A percentile compares a stretch with the other conserved stretches of the same genome.
Evolutionary conservation across 2,888 invertebrate genomes (phyloP).

Genomic region (Quadriops clusia): DNA sequence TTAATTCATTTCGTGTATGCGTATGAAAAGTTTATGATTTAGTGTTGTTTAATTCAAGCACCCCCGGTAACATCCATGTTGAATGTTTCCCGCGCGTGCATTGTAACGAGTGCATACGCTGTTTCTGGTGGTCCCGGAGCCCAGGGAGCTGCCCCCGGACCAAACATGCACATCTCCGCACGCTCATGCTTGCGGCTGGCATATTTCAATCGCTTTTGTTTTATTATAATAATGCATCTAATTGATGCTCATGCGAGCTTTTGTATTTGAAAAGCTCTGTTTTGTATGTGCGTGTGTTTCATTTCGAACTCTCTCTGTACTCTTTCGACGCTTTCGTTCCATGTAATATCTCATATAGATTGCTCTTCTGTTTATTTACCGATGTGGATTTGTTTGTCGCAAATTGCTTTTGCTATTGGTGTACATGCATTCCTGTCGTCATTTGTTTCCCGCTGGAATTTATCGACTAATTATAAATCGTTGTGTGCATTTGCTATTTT

Average conservation of each 20-base stretch:
- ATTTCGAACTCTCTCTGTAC: slow-evolving; percentile 7
- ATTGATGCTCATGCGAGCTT: slow-evolving; percentile 15
- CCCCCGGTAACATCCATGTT: slow-evolving; percentile 14
- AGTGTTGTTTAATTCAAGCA: slow-evolving; percentile 24
- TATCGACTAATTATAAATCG: slow-evolving; percentile 36
- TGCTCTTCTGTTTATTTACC: slow-evolving; percentile 24
- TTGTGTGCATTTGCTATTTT: slow-evolving; percentile 30
- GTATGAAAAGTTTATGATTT: slow-evolving; percentile 28
- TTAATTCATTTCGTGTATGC: slow-evolving; percentile 34
- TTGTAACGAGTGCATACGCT: slow-evolving; percentile 13
- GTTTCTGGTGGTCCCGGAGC: slow-evolving; percentile 9
- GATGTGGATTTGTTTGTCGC: slow-evolving; percentile 33
- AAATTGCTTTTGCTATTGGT: slow-evolving; percentile 37
- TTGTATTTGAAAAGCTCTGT: slow-evolving; percentile 15
- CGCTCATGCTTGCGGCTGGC: slow-evolving; percentile 18
- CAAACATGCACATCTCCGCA: slow-evolving; percentile 11
- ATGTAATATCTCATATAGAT: slow-evolving; percentile 18
- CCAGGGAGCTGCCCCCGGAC: slow-evolving; percentile 8
- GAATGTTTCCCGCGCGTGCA: slow-evolving; percentile 15
- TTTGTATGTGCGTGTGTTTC: slow-evolving; percentile 10
- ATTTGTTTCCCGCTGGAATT: slow-evolving; percentile 35
- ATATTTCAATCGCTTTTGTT: slow-evolving; percentile 20
- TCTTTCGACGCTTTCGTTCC: slow-evolving; percentile 13
- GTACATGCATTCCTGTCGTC: slow-evolving; percentile 37
- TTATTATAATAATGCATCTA: slow-evolving; percentile 21